phyloP scores from a whole-genome alignment of 2,113 vertebrate species.

The Eudorcas thomsonii region DNA sequence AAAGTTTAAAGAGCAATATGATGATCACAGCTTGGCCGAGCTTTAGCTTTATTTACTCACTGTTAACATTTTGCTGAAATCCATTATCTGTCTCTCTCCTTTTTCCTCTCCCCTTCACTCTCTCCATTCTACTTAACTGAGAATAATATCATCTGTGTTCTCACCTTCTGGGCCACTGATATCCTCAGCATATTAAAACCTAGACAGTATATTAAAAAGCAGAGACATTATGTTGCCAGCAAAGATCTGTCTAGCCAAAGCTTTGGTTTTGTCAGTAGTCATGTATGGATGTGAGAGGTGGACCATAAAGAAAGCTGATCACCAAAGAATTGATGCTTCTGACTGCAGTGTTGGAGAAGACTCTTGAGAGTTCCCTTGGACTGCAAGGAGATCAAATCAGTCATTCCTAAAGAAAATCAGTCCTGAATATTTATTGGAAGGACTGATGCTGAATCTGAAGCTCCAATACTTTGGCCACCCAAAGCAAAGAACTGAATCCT shows the following conservation, averaged over 20 bases:
- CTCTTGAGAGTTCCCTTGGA: neutral
- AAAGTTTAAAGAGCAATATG: neutral
- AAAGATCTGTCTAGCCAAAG: neutral
- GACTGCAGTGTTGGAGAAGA: neutral
- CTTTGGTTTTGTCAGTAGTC: neutral
- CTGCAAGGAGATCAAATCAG: neutral
- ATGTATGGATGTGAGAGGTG: neutral
- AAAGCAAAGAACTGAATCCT: neutral
- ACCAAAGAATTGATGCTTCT: neutral
- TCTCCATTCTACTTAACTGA: neutral
- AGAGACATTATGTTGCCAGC: neutral
- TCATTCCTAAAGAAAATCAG: neutral
- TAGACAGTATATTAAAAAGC: neutral
- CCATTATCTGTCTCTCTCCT: neutral
- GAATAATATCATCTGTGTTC: neutral
- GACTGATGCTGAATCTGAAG: neutral
- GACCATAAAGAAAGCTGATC: neutral
- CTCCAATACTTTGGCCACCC: neutral
- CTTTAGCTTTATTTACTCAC: neutral
- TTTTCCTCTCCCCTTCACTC: neutral
- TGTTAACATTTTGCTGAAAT: neutral
- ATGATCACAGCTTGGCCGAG: neutral
- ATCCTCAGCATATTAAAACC: neutral
- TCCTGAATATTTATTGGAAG: neutral
- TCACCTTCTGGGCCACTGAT: neutral